Evolutionary conservation across 2,797 vertebrate genomes (phyloP).

Genomic region (Saxicola maurus): DNA sequence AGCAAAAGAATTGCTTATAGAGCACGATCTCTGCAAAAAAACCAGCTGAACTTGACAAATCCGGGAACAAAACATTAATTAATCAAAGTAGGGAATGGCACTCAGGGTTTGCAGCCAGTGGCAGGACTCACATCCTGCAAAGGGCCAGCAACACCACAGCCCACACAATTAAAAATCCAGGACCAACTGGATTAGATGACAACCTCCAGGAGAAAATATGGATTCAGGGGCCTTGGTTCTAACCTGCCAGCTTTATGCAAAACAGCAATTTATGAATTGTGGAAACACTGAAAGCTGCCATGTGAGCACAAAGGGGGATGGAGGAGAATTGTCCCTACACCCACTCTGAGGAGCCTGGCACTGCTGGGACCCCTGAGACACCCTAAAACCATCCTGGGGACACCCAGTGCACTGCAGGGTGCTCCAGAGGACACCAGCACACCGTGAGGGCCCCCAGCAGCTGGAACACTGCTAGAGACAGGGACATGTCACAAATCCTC

Average conservation of each 20-base stretch:
- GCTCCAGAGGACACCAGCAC: rapidly evolving
- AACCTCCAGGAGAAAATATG: background rate
- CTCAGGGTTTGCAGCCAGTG: background rate
- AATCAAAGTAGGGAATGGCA: background rate
- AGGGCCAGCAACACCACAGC: background rate
- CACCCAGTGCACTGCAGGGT: background rate
- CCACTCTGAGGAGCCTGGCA: rapidly evolving
- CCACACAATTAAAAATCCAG: background rate
- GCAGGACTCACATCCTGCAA: background rate
- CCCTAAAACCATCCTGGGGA: background rate
- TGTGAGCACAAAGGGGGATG: rapidly evolving
- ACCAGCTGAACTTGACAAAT: background rate
- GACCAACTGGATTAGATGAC: background rate
- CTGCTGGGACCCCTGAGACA: background rate
- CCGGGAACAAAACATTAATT: slow-evolving; percentile 29
- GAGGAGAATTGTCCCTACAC: rapidly evolving
- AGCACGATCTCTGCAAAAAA: background rate
- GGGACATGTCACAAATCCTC: rapidly evolving
- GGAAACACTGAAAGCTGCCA: background rate
- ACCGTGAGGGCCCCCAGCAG: rapidly evolving
- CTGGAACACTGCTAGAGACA: rapidly evolving
- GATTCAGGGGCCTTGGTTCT: background rate
- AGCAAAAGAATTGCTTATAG: background rate
- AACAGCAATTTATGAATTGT: background rate
- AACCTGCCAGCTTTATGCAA: background rate